A percentile compares a stretch with the other conserved stretches of the same genome.
Evolutionary conservation across 2,888 invertebrate genomes (phyloP).

Genomic region (Heliconius ismenius): DNA sequence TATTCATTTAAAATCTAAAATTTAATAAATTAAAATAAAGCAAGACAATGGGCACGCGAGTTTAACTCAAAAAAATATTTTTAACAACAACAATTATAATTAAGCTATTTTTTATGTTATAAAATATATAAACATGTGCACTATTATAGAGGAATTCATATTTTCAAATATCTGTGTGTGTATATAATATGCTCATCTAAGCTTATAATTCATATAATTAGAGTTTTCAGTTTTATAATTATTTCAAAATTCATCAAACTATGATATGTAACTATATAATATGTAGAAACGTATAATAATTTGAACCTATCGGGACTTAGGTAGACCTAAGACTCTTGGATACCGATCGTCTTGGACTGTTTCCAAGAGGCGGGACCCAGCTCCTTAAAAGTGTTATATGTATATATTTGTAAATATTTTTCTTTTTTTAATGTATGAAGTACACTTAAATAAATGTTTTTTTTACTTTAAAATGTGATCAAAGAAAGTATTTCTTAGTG

Average conservation of each 20-base stretch:
- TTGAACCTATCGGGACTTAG: too few relatives aligned
- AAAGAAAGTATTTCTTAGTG: not conserved
- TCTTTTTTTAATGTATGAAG: not conserved
- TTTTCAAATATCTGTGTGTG: not conserved
- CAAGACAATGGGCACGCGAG: conserved; percentile 61
- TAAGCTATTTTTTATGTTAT: conserved; percentile 34
- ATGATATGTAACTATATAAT: too few relatives aligned
- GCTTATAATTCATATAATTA: too few relatives aligned
- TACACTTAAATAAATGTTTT: not conserved
- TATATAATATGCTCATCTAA: not conserved
- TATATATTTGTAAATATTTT: not conserved
- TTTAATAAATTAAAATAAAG: conserved; percentile 45
- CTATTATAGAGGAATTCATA: not conserved
- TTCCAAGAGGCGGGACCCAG: too few relatives aligned
- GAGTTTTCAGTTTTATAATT: too few relatives aligned
- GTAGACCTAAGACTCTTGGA: too few relatives aligned
- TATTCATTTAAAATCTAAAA: conserved; percentile 12
- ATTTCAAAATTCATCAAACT: too few relatives aligned
- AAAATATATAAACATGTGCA: not conserved
- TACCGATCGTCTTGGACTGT: too few relatives aligned
- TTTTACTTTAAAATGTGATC: not conserved
- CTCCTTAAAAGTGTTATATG: not conserved
- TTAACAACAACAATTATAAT: conserved; percentile 49
- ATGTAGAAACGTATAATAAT: too few relatives aligned
- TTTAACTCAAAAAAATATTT: conserved; percentile 66